Evolutionary conservation across 2,797 vertebrate genomes (phyloP), one percentile per base, ranked within the genome.

Genomic region (Phylloscopus collybita): DNA sequence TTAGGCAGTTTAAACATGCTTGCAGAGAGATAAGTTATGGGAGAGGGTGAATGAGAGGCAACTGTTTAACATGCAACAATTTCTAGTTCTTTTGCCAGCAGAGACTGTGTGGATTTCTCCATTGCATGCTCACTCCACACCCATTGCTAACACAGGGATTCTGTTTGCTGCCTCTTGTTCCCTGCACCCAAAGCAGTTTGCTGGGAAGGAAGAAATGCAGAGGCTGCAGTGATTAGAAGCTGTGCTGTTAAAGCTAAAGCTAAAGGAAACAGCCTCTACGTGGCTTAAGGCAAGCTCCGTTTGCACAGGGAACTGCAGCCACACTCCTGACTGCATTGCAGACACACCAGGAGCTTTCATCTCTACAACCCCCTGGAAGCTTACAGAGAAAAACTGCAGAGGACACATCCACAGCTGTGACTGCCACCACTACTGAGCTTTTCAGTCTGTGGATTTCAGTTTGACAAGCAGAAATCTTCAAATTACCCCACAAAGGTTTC

Each of bases 281-380:
- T 29, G 47, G 26, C 23, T 50, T 26, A 64, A 42, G n/a, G 13
- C 32, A 45, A 27, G 60, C 45, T 88, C 72, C 45, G 57, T 2
- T 5, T 6, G 36, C 82, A 38, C 0, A 27, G 29, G 34, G 56
- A 92, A n/a, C 80, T 70, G 80, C 94, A 92, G 90, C 27, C 76
- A 54, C 30, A 1, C 42, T 92, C 76, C 86, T 27, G 59, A 66
- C 90, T 66, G 78, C 94, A 86, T 13, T 93, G 95, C 90, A 92
- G 93, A 56, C 56, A 1, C 0, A 1, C 73, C 88, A 70, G 72
- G 36, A 95, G 40, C 82, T 80, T 44, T 34, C 76, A 25, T 53
- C 56, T 10, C 0, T 16, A 66, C 29, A 88, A 5, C 3, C 6
- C 22, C 9, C 30, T 0, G 0, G 26, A 53, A 88, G 49, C 51